Conservation (phyloP, 2,797 vertebrate species). For the Harpagifer antarcticus region DNA sequence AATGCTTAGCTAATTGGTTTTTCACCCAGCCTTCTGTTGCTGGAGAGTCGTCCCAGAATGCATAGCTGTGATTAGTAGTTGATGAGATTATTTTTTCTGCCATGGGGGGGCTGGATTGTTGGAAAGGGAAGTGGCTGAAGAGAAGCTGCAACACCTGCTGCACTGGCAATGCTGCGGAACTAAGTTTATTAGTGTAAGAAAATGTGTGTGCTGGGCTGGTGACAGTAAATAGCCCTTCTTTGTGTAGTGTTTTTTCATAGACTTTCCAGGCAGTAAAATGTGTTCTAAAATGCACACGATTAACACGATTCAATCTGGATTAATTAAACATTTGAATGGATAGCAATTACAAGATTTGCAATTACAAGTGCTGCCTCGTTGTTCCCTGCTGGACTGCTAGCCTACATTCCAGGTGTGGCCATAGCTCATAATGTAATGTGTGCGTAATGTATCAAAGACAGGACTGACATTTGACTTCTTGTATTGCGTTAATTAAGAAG, state of each 20-base stretch:
- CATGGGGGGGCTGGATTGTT: constrained; percentile 53
- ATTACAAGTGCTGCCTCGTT: not conserved
- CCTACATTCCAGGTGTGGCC: not conserved
- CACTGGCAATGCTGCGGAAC: constrained; percentile 53
- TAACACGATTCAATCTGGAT: constrained; percentile 26
- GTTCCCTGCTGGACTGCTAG: not conserved
- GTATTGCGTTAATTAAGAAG: constrained; percentile 47
- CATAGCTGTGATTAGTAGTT: constrained; percentile 83
- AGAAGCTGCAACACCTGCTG: constrained; percentile 71
- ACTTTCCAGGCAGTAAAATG: constrained; percentile 12
- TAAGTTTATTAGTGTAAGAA: constrained; percentile 47
- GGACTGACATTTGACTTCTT: constrained; percentile 44
- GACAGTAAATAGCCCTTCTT: not conserved
- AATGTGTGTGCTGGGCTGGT: constrained; percentile 21
- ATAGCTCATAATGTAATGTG: constrained; percentile 13
- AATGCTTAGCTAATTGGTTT: constrained; percentile 83
- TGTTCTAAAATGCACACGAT: constrained; percentile 31
- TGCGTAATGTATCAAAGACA: constrained; percentile 31
- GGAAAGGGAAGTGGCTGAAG: constrained; percentile 37
- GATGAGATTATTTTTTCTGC: constrained; percentile 72
- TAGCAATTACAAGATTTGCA: constrained; percentile 18
- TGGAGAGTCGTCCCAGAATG: constrained; percentile 78
- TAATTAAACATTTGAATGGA: constrained; percentile 33
- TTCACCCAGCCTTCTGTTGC: constrained; percentile 76
- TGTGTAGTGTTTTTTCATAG: constrained; percentile 12